Evolutionary conservation across 2,797 vertebrate genomes (phyloP).

Genomic region (Champsocephalus esox): DNA sequence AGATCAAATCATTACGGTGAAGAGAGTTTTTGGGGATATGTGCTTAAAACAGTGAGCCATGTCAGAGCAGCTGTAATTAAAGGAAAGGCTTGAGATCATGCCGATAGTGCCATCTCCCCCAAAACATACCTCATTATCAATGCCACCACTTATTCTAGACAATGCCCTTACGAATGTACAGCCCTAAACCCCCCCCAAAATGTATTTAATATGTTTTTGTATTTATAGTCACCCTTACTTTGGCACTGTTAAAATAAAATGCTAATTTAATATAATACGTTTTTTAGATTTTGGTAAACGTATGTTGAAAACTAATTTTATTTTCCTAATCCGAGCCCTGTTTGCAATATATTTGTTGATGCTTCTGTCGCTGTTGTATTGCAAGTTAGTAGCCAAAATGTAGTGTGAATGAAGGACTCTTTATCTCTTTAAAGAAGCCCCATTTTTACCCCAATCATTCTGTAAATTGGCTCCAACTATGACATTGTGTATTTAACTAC

Average conservation of each 20-base stretch:
- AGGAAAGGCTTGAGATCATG: constrained; percentile 55
- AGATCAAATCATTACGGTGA: constrained; percentile 54
- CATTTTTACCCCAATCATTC: background rate
- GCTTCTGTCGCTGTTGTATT: constrained; percentile 28
- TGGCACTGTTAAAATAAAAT: constrained; percentile 44
- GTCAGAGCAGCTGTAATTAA: constrained; percentile 41
- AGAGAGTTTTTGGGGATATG: constrained; percentile 48
- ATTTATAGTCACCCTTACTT: constrained; percentile 38
- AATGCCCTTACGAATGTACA: constrained; percentile 12
- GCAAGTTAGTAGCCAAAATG: constrained; percentile 25
- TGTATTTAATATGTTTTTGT: constrained; percentile 4
- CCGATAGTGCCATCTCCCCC: constrained; percentile 15
- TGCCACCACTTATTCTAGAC: constrained; percentile 30
- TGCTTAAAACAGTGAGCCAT: constrained; percentile 41
- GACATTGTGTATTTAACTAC: background rate
- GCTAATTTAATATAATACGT: constrained; percentile 25
- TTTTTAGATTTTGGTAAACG: constrained; percentile 12
- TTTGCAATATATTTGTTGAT: constrained; percentile 26
- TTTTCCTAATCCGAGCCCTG: constrained; percentile 26
- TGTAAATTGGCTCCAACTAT: background rate
- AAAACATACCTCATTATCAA: constrained; percentile 39
- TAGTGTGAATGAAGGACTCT: constrained; percentile 62
- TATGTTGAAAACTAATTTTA: constrained; percentile 13
- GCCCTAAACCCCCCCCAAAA: constrained; percentile 20
- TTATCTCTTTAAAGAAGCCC: background rate